Percentiles rank a stretch among this genome's conserved stretches.
These are phyloP conservation scores for Pterostichus niger DNA, from an alignment of 2,888 invertebrate genomes.

Conservation along the genomic window DNA sequence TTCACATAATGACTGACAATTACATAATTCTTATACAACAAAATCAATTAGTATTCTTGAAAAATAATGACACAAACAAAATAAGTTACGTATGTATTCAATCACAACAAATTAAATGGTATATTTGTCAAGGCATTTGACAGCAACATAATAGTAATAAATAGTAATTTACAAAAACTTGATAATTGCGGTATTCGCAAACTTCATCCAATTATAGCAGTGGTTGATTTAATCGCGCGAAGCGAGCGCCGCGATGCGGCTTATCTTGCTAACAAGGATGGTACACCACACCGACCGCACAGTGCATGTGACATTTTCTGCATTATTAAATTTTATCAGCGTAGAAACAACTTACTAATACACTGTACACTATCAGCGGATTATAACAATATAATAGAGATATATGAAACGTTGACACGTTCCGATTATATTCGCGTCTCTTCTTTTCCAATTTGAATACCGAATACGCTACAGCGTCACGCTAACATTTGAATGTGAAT, in stretches of 20 bases:
- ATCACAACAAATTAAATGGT: background rate
- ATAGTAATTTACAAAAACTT: background rate
- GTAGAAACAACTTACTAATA: slow-evolving; percentile 27
- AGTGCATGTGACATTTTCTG: slow-evolving; percentile 34
- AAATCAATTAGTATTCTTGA: no score
- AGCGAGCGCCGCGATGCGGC: background rate
- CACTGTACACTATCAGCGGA: background rate
- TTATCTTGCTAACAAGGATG: slow-evolving; percentile 24
- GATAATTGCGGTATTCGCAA: background rate
- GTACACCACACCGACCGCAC: slow-evolving; percentile 12
- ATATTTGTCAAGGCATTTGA: background rate
- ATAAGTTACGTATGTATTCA: no score
- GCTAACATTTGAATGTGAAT: slow-evolving; percentile 20
- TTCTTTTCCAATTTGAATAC: slow-evolving; percentile 25
- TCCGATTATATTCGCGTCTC: background rate
- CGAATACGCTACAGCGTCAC: no score
- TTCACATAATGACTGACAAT: no score
- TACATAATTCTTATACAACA: no score
- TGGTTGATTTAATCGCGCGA: slow-evolving; percentile 25
- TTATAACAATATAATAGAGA: background rate
- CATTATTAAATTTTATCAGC: slow-evolving; percentile 45
- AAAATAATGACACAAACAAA: no score
- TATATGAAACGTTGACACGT: slow-evolving; percentile 1
- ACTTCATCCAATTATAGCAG: slow-evolving; percentile 24
- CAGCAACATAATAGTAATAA: no score